Percentiles rank a stretch among this genome's conserved stretches.
phyloP scores from a whole-genome alignment of 2,888 invertebrate genomes.

The Macrostomum cliftonense region DNA sequence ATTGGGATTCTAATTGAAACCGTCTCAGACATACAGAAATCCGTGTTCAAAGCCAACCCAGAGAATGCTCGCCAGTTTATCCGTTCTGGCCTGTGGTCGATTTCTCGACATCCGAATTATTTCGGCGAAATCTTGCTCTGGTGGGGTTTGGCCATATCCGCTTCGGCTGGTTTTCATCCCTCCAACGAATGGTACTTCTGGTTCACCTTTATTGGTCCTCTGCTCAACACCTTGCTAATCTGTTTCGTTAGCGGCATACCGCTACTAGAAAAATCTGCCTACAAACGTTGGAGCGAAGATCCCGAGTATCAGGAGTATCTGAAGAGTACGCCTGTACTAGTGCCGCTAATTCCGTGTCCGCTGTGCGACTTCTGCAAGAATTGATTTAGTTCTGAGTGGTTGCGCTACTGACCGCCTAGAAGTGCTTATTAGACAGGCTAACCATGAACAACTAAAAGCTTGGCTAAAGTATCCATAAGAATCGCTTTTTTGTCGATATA shows the following conservation, averaged over 20 bases:
- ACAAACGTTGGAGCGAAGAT: constrained; percentile 28
- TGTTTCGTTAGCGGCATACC: constrained; percentile 35
- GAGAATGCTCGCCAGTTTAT: constrained; percentile 29
- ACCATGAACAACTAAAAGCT: too few relatives aligned
- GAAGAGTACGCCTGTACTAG: constrained; percentile 27
- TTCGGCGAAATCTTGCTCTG: constrained; percentile 36
- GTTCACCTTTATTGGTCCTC: constrained; percentile 19
- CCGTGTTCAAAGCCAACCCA: constrained; percentile 23
- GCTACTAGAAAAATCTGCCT: constrained; percentile 25
- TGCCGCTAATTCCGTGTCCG: constrained; percentile 18
- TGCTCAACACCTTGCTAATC: constrained; percentile 29
- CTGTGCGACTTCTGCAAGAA: too few relatives aligned
- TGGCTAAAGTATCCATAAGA: too few relatives aligned
- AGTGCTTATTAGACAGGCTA: too few relatives aligned
- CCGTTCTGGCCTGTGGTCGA: constrained; percentile 25
- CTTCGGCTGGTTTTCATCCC: constrained; percentile 14
- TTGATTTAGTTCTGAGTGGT: too few relatives aligned
- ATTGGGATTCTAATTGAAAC: constrained; percentile 25
- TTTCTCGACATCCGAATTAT: constrained; percentile 32
- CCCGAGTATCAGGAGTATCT: constrained; percentile 28
- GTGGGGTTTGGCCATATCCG: constrained; percentile 24
- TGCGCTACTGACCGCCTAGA: too few relatives aligned
- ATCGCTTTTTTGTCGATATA: too few relatives aligned
- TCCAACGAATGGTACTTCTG: constrained; percentile 18
- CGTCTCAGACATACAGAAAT: constrained; percentile 29